Evolutionary conservation across 2,113 vertebrate species (phyloP).

Genomic region (Tetraodon nigroviridis): DNA sequence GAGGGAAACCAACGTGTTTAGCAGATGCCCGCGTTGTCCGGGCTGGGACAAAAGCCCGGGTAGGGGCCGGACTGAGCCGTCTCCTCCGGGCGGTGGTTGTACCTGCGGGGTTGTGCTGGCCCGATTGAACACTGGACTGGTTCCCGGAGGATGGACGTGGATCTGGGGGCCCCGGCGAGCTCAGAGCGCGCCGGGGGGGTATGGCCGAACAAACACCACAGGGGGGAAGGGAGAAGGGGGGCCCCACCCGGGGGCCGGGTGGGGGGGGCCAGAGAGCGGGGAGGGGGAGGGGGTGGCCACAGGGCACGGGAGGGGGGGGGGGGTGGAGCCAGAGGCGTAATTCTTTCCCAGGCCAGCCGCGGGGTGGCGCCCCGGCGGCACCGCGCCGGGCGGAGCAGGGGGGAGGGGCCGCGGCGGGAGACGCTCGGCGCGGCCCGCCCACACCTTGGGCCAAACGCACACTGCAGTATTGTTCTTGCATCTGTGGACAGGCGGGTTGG

Average conservation of each 20-base stretch:
- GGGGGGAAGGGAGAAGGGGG: slow-evolving; percentile 28
- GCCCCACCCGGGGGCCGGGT: slow-evolving; percentile 50
- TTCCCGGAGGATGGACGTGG: slow-evolving; percentile 2
- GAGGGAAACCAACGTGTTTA: neutral
- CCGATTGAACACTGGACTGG: slow-evolving; percentile 7
- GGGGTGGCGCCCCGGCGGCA: slow-evolving; percentile 16
- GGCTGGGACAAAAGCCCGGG: neutral
- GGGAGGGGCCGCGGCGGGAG: slow-evolving; percentile 62
- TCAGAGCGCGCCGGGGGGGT: slow-evolving; percentile 25
- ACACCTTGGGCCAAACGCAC: slow-evolving; percentile 78
- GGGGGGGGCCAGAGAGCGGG: slow-evolving; percentile 58
- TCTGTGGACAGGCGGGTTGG: slow-evolving; percentile 61
- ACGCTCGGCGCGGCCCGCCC: slow-evolving; percentile 69
- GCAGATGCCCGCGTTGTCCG: neutral
- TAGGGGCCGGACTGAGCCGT: neutral
- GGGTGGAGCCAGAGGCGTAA: slow-evolving; percentile 59
- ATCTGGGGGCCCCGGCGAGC: slow-evolving; percentile 4
- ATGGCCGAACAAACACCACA: slow-evolving; percentile 28
- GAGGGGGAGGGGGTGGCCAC: slow-evolving; percentile 68
- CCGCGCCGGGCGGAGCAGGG: slow-evolving; percentile 65
- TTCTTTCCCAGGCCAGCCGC: slow-evolving; percentile 55
- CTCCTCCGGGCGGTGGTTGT: slow-evolving; percentile 7
- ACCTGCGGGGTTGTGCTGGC: slow-evolving; percentile 8
- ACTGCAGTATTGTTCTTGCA: slow-evolving; percentile 77
- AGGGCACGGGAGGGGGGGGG: slow-evolving; percentile 54